Percentiles rank a stretch among this genome's conserved stretches.
Evolutionary conservation across 2,113 vertebrate species (phyloP).

Genomic region (Myotis lucifugus): DNA sequence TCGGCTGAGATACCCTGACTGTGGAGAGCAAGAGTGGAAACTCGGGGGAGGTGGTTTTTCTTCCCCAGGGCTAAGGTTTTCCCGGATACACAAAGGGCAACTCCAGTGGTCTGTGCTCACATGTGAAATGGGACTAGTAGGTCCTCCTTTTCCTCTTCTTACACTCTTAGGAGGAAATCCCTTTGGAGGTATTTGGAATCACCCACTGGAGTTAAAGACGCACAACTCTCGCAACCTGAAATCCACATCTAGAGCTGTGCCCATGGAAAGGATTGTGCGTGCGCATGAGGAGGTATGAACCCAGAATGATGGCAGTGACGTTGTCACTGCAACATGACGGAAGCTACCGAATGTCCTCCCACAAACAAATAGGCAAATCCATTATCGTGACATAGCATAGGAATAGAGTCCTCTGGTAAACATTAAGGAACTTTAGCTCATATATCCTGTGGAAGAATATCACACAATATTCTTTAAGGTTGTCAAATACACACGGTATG

Average conservation of each 20-base stretch:
- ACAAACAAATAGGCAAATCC: not conserved
- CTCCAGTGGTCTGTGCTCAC: not conserved
- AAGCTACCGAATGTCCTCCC: rapidly evolving
- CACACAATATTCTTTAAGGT: not conserved
- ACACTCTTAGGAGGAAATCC: not conserved
- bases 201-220: not conserved
- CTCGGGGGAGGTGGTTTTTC: not conserved
- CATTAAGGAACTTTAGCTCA: not conserved
- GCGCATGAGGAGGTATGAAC: not conserved
- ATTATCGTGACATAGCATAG: too few species aligned
- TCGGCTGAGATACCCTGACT: not conserved
- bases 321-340: rapidly evolving
- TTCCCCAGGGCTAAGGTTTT: not conserved
- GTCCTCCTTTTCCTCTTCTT: not conserved
- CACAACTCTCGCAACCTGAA: not conserved
- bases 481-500: not conserved
- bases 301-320: rapidly evolving
- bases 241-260: too few species aligned
- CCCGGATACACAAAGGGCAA: not conserved
- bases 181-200: not conserved
- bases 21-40: not conserved
- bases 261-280: not conserved
- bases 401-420: not conserved
- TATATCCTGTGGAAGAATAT: not conserved
- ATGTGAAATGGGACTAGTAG: not conserved